Evolutionary conservation across 2,113 vertebrate genomes (phyloP), one percentile per base, ranked within the genome.

Genomic region (Dicaeum eximium): DNA sequence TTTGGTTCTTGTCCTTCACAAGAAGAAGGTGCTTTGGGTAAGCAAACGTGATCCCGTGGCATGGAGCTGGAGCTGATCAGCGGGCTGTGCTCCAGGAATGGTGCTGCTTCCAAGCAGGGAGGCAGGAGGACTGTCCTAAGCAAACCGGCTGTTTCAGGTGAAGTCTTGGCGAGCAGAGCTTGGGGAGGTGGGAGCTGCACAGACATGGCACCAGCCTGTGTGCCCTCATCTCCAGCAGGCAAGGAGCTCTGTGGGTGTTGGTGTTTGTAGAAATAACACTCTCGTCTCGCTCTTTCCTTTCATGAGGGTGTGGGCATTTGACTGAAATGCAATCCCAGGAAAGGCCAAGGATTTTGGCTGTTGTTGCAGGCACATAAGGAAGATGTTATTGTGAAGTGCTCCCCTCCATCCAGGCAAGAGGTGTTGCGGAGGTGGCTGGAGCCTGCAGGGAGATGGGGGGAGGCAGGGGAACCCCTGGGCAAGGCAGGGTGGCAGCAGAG

Each of bases 11-110:
- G 30, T 44, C 37, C 57, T 82, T 69, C 2, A 3, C 23, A 16
- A 80, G 16, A 9, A 66, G 48, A 56, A 42, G 27, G 27, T 33
- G 48, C 48, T 90, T 56, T 23, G 48, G 71, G 64, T 70, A 62
- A 94, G 20, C 51, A n/a, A 53, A 74, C 8, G 0, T 0, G 2
- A 70, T 53, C 61, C 65, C 0, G 0, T 2, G 8, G 60, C 0
- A 40, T 77, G 64, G 58, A 90, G 60, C n/a, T 3, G 10, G 86
- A 69, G 45, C 27, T 0, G 8, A 35, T 3, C 33, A 84, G n/a
- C 0, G 0, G 57, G 54, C 1, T 1, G 5, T 13, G 58, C 67
- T 86, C 14, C 67, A 44, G 66, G n/a, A 48, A 15, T 5, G 15
- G 21, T 48, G 62, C 45, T 13, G 19, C 67, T 67, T 72, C 72